Conservation (phyloP, 2,888 invertebrate species). For the Tipula lateralis region DNA sequence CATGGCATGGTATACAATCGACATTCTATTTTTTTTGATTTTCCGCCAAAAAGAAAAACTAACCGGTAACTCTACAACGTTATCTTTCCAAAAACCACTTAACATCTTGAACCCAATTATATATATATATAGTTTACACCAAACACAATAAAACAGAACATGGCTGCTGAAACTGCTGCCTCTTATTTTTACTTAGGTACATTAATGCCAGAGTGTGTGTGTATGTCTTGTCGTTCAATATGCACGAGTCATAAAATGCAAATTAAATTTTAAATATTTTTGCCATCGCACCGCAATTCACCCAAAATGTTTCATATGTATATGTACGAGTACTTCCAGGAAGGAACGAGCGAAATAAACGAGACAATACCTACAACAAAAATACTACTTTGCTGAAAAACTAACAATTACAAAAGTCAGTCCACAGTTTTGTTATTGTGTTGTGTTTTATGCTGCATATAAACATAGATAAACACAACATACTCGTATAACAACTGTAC, state of each 20-base stretch:
- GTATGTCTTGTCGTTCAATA: not conserved
- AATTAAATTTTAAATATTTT: not conserved
- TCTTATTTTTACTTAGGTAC: not conserved
- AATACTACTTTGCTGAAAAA: not conserved
- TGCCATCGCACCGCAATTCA: not conserved
- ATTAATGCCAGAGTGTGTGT: too few relatives aligned
- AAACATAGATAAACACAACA: not conserved
- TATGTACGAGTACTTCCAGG: not conserved
- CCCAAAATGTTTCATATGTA: not conserved
- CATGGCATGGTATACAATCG: not conserved
- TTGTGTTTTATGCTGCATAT: not conserved
- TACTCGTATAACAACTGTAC: not conserved
- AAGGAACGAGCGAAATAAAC: not conserved
- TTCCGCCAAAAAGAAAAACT: not conserved
- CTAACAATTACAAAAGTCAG: not conserved
- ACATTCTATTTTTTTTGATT: not conserved
- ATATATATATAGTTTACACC: not conserved
- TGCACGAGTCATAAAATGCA: not conserved
- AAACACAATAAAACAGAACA: not conserved
- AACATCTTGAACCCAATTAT: conserved; percentile 14
- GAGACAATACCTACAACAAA: too few relatives aligned
- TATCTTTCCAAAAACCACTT: not conserved
- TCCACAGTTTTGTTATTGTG: not conserved
- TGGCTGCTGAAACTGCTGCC: not conserved
- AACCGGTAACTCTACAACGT: not conserved